Base-by-base conservation (phyloP, 2,797 vertebrate species). In the Mustela erminea region DNA sequence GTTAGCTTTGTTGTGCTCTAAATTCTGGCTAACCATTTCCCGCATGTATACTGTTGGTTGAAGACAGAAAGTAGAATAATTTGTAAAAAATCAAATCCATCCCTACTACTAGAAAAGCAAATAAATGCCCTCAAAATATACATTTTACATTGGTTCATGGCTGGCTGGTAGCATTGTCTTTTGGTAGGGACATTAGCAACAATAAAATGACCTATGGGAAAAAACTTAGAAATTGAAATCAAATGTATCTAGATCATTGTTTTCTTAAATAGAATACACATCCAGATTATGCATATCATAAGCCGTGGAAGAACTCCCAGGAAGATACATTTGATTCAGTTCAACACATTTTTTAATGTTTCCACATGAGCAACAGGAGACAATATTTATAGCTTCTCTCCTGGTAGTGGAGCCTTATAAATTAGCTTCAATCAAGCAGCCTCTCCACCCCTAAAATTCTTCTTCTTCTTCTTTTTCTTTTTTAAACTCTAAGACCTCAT, bases 341-440 rank as follows among this genome's bases (percentile, higher is more conserved):
- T 77, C 35, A 93, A 96, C n/a, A 72, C 54, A 58, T 64, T 87
- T 95, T 90, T 97, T 46, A 92, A 95, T 75, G 90, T 96, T 97
- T 80, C 52, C 68, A 89, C 72, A 49, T 54, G 87, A 93, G 29
- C 62, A 94, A 83, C 13, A 89, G 58, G 21, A 96, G 46, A 93
- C 77, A 72, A 81, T 96, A 93, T 94, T 97, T 95, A 95, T 58
- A 97, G 86, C 27, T 95, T 93, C 43, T 96, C 32, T 90, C 20
- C 52, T 94, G 66, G 70, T 93, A 21, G 23, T 46, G 3, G 29
- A 94, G 7, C 32, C 85, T 80, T 80, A 52, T 35, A 95, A 87
- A 13, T 97, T 95, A 72, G 23, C n/a, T 97, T 93, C 87, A 87
- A 87, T 95, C 66, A 96, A 95, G 68, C n/a, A 85, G 72, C 25